Percentiles rank a stretch among this genome's conserved stretches.
phyloP scores from a whole-genome alignment of 2,113 vertebrate species.

The Pteronura brasiliensis region DNA sequence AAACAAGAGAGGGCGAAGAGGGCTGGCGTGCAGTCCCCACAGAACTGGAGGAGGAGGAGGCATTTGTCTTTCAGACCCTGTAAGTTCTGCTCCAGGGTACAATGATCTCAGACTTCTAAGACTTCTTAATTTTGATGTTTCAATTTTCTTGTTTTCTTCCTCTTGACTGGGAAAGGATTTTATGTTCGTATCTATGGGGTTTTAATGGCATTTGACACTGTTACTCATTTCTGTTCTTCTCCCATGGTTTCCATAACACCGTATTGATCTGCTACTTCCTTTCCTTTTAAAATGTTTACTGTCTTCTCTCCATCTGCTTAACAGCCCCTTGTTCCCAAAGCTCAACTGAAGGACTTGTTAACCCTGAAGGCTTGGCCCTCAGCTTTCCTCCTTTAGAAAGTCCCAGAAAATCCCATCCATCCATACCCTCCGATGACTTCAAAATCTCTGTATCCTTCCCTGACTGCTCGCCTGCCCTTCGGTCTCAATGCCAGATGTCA shows the following conservation, averaged over 20 bases:
- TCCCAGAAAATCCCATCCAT: neutral
- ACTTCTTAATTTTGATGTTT: constrained; percentile 50
- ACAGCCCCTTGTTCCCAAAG: neutral
- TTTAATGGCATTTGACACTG: neutral
- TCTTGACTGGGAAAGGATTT: constrained; percentile 24
- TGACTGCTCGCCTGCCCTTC: neutral
- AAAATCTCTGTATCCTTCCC: neutral
- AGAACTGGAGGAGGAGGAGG: neutral
- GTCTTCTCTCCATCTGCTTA: neutral
- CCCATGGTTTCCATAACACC: constrained; percentile 11
- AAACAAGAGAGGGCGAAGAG: neutral
- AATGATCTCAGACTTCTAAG: neutral
- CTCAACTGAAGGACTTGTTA: neutral
- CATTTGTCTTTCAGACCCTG: constrained; percentile 14
- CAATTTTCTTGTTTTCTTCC: constrained; percentile 40
- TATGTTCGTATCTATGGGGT: neutral
- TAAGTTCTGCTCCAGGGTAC: constrained; percentile 29
- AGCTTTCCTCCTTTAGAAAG: neutral
- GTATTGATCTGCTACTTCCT: neutral
- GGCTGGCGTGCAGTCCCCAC: neutral
- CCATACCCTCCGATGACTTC: neutral
- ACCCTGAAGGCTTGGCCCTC: neutral
- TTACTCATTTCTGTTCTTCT: neutral
- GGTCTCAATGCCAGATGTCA: neutral
- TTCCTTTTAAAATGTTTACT: neutral